Conservation (phyloP, 2,113 vertebrate genomes). For the Thalassarche chlororhynchos region DNA sequence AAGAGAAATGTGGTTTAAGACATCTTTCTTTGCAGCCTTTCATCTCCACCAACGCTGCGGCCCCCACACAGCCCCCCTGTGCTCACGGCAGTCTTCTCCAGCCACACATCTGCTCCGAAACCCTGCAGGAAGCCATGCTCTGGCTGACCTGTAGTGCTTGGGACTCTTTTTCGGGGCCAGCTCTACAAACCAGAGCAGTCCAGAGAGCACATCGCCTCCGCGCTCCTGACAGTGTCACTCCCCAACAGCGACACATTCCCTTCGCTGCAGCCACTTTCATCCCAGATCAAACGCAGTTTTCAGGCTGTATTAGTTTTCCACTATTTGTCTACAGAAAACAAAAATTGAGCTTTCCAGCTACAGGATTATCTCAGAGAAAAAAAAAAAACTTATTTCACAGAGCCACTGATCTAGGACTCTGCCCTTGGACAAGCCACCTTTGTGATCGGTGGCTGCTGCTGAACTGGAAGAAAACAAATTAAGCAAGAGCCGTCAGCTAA, state of each 20-base stretch:
- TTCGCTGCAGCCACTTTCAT: background rate
- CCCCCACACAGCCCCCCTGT: fast-evolving
- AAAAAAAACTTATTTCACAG: background rate
- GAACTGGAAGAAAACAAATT: background rate
- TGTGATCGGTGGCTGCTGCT: background rate
- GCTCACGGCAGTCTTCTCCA: background rate
- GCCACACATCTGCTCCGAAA: background rate
- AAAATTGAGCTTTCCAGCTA: background rate
- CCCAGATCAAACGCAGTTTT: background rate
- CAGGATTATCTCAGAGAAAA: background rate
- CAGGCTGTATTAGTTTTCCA: background rate
- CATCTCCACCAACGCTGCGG: fast-evolving
- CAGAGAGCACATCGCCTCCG: background rate
- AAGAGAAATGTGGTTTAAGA: background rate
- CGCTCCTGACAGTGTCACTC: background rate
- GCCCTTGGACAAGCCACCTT: background rate
- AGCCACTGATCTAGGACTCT: background rate
- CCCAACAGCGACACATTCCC: background rate
- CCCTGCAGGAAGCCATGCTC: background rate
- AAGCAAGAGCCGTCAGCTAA: background rate
- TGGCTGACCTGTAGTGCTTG: background rate
- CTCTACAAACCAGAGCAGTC: background rate
- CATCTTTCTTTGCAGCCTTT: background rate
- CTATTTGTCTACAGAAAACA: background rate
- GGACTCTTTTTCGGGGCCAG: background rate